These are phyloP conservation scores for Blera fallax DNA, from an alignment of 2,888 invertebrate genomes.

Conservation along the genomic window DNA sequence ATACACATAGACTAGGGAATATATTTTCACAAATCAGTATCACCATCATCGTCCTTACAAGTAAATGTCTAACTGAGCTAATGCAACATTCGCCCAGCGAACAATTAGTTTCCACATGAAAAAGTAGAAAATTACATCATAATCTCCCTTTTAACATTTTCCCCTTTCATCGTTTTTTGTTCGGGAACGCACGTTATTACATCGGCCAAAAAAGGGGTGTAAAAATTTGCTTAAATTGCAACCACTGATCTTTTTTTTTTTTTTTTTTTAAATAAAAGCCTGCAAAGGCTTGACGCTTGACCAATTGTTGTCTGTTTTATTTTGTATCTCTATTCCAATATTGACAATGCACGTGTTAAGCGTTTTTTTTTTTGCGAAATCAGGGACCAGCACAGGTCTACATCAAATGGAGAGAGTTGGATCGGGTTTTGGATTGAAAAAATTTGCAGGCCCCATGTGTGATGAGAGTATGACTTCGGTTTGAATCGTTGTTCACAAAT, in stretches of 20 bases:
- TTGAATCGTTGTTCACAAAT: too few relatives aligned
- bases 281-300: conserved; percentile 20
- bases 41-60: neutral
- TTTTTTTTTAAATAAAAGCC: too few relatives aligned
- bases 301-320: conserved; percentile 38
- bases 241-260: neutral
- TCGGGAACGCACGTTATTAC: neutral
- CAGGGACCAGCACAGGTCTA: too few relatives aligned
- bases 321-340: neutral
- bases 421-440: too few relatives aligned
- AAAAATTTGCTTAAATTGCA: neutral
- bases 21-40: neutral
- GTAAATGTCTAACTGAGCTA: neutral
- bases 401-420: too few relatives aligned
- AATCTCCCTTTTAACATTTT: conserved; percentile 29
- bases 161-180: neutral
- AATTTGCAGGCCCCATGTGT: too few relatives aligned
- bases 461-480: too few relatives aligned
- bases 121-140: conserved; percentile 38
- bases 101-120: conserved; percentile 56
- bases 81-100: conserved; percentile 11
- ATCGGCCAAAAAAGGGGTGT: conserved; percentile 1
- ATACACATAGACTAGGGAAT: neutral
- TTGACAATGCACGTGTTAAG: conserved; percentile 23
- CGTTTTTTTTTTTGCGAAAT: too few relatives aligned